A percentile compares a stretch with the other conserved stretches of the same genome.
These are phyloP conservation scores for Nemurella pictetii DNA, from an alignment of 2,888 invertebrate species.

Conservation along the genomic window DNA sequence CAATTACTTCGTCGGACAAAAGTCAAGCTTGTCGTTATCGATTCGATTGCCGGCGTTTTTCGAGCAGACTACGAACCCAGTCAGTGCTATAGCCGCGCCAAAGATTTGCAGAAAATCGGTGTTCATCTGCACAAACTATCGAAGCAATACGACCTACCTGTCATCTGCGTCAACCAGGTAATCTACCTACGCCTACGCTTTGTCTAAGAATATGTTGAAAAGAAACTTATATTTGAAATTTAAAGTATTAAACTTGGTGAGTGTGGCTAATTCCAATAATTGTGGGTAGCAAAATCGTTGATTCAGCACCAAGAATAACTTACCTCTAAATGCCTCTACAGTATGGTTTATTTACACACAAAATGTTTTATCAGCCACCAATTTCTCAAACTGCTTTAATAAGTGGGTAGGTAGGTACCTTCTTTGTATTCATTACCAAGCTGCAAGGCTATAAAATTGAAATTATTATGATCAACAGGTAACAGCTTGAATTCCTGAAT, in stretches of 20 bases:
- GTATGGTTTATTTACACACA: too few species aligned
- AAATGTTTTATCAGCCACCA: background rate
- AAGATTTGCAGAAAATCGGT: slow-evolving; percentile 61
- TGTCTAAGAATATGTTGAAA: slow-evolving; percentile 1
- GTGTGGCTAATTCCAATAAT: background rate
- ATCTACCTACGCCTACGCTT: slow-evolving; percentile 35
- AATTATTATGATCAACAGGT: too few species aligned
- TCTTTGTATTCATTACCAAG: too few species aligned
- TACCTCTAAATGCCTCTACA: too few species aligned
- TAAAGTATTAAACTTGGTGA: background rate
- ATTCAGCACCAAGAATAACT: too few species aligned
- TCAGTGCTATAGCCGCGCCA: slow-evolving; percentile 58
- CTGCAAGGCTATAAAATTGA: too few species aligned
- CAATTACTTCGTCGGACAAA: slow-evolving; percentile 55
- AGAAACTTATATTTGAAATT: too few species aligned
- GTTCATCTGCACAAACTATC: slow-evolving; percentile 60
- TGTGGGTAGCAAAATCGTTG: too few species aligned
- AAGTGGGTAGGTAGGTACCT: too few species aligned
- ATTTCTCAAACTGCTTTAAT: background rate
- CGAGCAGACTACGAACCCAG: slow-evolving; percentile 59
- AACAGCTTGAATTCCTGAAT: too few species aligned
- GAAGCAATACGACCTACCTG: slow-evolving; percentile 58
- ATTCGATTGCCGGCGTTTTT: slow-evolving; percentile 75
- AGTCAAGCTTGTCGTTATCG: slow-evolving; percentile 68
- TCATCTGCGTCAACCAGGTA: slow-evolving; percentile 76